Conservation (phyloP, 2,113 vertebrate species). For the Cottus gobio region DNA sequence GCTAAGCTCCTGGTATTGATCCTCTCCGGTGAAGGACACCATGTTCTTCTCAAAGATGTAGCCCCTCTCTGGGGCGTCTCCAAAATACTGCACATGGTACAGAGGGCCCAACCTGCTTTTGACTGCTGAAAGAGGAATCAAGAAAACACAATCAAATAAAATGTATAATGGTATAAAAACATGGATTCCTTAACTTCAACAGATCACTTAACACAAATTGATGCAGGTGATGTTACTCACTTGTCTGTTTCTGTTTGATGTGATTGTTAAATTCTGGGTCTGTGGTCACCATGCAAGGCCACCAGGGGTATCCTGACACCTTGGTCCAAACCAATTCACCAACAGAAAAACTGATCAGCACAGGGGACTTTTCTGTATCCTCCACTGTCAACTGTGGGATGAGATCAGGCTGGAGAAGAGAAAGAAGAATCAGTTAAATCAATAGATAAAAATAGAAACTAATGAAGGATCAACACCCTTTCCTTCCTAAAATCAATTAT, state of each 20-base stretch:
- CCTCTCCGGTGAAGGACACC: constrained; percentile 90
- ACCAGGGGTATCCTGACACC: constrained; percentile 97
- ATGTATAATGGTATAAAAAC: background rate
- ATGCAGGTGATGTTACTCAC: constrained; percentile 72
- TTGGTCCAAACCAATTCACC: constrained; percentile 98
- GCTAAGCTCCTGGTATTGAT: constrained; percentile 90
- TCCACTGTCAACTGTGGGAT: constrained; percentile 12
- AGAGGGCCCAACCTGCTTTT: constrained; percentile 85
- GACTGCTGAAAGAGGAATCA: constrained; percentile 66
- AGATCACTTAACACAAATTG: background rate
- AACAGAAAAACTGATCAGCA: constrained; percentile 76
- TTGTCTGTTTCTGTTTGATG: constrained; percentile 91
- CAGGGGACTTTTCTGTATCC: background rate
- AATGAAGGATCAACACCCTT: background rate
- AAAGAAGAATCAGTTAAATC: background rate
- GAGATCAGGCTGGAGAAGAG: constrained; percentile 36
- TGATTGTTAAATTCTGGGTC: constrained; percentile 90
- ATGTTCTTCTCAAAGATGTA: constrained; percentile 97
- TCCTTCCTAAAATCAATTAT: background rate
- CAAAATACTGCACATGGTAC: constrained; percentile 98
- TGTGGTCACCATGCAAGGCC: constrained; percentile 97
- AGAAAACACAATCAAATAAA: background rate
- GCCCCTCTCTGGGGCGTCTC: constrained; percentile 93
- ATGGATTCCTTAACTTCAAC: background rate
- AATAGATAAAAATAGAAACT: background rate